Base-by-base conservation (phyloP, 2,888 invertebrate genomes). In the Nowickia ferox region DNA sequence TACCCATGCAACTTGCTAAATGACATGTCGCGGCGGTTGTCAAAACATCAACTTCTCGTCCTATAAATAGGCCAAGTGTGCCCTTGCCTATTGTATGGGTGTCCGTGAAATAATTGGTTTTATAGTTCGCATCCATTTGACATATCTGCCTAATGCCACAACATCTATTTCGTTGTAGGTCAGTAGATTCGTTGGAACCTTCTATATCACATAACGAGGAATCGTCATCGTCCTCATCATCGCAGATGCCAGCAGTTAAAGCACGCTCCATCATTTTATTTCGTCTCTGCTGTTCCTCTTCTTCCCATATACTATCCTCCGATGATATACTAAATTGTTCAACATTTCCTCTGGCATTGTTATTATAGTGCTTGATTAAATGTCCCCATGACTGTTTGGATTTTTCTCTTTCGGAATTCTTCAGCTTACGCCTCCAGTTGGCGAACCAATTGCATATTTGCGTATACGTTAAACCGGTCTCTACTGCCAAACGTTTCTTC, bases 371-470 rank as follows among this genome's bases (percentile, higher is more conserved):
- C 86, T 93, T 93, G 42, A 93, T 96, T 8, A 96, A 93, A 90
- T 96, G 95, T 2, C 96, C 96, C 96, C 96, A 96, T 0, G 96
- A 96, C 89, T 95, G 95, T 88, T 95, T 94, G 84, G 95, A 94
- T 68, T 95, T 94, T 89, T 96, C 95, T 57, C 94, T 94, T 87
- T 96, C 96, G 0, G 96, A 96, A 90, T 96, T 96, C 92, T 96
- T 96, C 80, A 96, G 92, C 91, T 96, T 96, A 89, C 96, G 93
- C 84, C 96, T 93, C 96, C 96, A 96, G 90, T 96, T 96, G n/a
- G 96, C 96, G 91, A 96, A 96, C 96, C 96, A 96, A 92, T 96
- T 96, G 87, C 92, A 94, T 92, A 96, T 96, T 94, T 96, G 96
- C 89, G 96, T 96, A 89, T 96, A 96, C 22, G 96, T 96, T 38